Base-by-base conservation (phyloP, 2,888 invertebrate species). In the Tetanocera ferruginea region DNA sequence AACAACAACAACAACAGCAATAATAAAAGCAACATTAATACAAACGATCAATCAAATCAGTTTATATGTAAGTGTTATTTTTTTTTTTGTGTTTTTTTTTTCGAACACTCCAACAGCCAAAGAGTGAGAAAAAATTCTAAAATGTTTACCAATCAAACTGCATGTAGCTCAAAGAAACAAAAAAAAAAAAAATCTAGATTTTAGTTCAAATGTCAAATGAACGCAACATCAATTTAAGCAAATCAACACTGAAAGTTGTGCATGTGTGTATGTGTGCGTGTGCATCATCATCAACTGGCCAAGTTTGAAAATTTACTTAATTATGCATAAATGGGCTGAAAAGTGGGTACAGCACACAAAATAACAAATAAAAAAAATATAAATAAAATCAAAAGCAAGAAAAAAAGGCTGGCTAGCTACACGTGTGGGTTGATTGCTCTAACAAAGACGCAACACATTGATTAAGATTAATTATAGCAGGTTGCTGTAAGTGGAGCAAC, bases 161-260 rank as follows among this genome's bases (percentile, higher is more conserved):
- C 23, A 55, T 55, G 52, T 17, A 19, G 6, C 52, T 19, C 62
- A n/a, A 6, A 19, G 17, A 6, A 52, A n/a, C n/a, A 19, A 55
- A 55, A 55, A 55, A 19, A 55, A 19, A 31, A 34, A 17, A 72
- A 57, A 72, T 43, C 62, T 73, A 25, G 73, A 60, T 11, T 28
- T 51, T 23, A 52, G 75, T 75, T 75, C 75, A 75, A 75, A 75
- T 75, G 75, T 66, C 75, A 75, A 75, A 34, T 43, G 67, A n/a
- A 55, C 62, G 34, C 51, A 75, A 75, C 75, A 75, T 75, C 55
- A 75, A 75, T 75, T 60, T 37, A 62, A n/a, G 60, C 43, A 25
- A 62, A 62, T 31, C 52, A 52, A 5, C n/a, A 0, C 17, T 55
- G 11, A n/a, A n/a, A 2, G 28, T 31, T 52, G 11, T 57, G 11